Conservation (phyloP, 2,113 vertebrate genomes). For the Eptesicus fuscus region DNA sequence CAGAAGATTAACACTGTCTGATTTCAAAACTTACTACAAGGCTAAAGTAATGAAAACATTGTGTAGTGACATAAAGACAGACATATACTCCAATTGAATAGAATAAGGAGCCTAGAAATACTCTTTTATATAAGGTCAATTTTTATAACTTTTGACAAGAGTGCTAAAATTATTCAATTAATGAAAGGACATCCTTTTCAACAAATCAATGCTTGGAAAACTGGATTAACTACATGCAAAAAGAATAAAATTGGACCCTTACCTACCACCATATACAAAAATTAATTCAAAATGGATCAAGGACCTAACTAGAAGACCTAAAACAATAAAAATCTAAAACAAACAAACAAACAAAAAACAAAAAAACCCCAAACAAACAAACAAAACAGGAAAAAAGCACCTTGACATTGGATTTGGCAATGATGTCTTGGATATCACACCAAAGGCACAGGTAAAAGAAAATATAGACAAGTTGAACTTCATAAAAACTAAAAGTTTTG, state of each 20-base stretch:
- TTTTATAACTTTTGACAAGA: neutral
- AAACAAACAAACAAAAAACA: too few relatives aligned
- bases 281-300: neutral
- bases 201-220: neutral
- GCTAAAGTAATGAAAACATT: neutral
- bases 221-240: neutral
- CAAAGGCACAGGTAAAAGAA: neutral
- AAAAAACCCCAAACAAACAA: neutral
- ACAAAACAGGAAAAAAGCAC: neutral
- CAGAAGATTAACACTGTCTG: neutral
- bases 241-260: neutral
- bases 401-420: neutral
- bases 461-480: neutral
- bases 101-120: neutral
- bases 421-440: neutral
- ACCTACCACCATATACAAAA: neutral
- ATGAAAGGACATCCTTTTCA: neutral
- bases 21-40: neutral
- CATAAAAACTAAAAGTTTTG: neutral
- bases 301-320: neutral
- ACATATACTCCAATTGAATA: neutral
- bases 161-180: neutral
- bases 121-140: neutral
- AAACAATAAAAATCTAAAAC: neutral
- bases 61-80: neutral